Base-by-base conservation (phyloP, 2,888 invertebrate genomes). In the Eurois occulta region DNA sequence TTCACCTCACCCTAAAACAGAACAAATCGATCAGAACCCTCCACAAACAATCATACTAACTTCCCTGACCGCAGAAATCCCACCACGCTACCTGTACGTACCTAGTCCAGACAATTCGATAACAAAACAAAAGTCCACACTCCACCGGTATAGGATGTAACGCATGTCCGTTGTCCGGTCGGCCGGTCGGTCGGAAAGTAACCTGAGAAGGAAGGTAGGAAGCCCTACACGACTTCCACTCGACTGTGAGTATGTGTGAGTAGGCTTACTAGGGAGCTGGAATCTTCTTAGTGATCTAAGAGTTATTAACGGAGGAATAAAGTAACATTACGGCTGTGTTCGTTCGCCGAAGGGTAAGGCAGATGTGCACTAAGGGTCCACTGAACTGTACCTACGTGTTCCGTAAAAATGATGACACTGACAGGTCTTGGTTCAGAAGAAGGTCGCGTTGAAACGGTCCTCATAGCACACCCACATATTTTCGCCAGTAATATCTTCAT, bases 141-240 rank as follows among this genome's bases (percentile, higher is more conserved):
- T 60, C 60, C 52, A 77, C 52, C 68, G 60, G 66, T 72, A 71
- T 84, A 80, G 87, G 86, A 88, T 87, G 81, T 81, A 74, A 72
- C 58, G 78, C 72, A 81, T 86, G 87, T 88, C 88, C 89, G 64
- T n/a, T 65, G 65, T 65, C 65, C 65, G 65, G 64, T 64, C n/a
- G 38, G 7, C 64, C 58, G 87, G 80, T 85, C 91, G 90, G 90
- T 91, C 93, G 93, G 93, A 94, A 93, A 91, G 93, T 92, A 94
- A 93, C 89, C 41, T 77, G 92, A 93, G 87, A 88, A 66, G 77
- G 93, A 92, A 91, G 91, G 87, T 88, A 66, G 76, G 93, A 92
- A 92, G 92, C 93, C 93, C 43, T 91, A 87, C 70, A 66, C 74
- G 73, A 76, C 87, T 84, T 88, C 87, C 88, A 72, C 77, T 80